These are phyloP conservation scores for Pipistrellus pygmaeus DNA, from an alignment of 2,797 vertebrate species.

Conservation along the genomic window DNA sequence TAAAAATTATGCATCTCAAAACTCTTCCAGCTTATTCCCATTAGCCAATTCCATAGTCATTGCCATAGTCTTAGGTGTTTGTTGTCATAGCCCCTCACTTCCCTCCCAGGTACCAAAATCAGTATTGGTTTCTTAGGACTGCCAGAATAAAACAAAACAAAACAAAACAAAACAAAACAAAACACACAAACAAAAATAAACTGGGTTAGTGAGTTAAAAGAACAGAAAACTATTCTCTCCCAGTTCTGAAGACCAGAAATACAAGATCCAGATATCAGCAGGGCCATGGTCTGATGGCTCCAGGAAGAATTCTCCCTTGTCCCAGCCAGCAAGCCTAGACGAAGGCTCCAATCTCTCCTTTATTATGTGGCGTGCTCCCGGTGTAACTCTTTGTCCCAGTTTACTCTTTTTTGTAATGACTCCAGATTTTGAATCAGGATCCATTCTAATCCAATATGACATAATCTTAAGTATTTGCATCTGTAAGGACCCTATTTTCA, in stretches of 20 bases:
- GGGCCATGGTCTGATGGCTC: background rate
- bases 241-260: background rate
- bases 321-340: background rate
- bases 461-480: conserved; percentile 25
- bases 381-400: background rate
- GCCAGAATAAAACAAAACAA: background rate
- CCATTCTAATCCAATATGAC: conserved; percentile 18
- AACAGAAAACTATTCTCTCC: background rate
- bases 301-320: background rate
- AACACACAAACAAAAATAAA: background rate
- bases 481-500: conserved; percentile 4
- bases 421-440: background rate
- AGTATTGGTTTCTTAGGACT: background rate
- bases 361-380: background rate
- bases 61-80: background rate
- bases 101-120: background rate
- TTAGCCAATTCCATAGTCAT: background rate
- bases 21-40: background rate
- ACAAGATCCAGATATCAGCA: background rate
- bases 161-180: background rate
- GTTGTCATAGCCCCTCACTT: background rate
- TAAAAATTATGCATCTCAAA: background rate
- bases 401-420: background rate
- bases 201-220: background rate
- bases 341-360: background rate